phyloP scores from a whole-genome alignment of 2,888 invertebrate species.

The Horisme vitalbata region DNA sequence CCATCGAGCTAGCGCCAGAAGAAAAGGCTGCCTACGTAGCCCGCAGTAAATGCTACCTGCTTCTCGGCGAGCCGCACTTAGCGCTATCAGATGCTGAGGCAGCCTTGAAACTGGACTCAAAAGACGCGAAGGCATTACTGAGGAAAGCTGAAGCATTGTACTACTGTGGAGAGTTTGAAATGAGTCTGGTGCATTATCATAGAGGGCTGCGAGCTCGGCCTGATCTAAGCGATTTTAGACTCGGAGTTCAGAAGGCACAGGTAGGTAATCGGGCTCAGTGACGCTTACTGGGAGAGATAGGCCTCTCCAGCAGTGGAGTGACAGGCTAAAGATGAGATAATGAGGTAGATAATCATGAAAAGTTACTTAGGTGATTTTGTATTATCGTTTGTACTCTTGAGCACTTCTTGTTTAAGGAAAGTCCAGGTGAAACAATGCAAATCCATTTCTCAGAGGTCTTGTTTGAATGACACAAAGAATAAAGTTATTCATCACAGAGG shows the following conservation, averaged over 20 bases:
- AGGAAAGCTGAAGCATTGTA: slow-evolving; percentile 97
- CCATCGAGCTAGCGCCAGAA: slow-evolving; percentile 91
- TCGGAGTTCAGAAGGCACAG: slow-evolving; percentile 95
- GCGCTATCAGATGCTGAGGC: slow-evolving; percentile 93
- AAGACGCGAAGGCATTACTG: slow-evolving; percentile 85
- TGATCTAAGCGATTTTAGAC: slow-evolving; percentile 89
- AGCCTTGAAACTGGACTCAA: slow-evolving; percentile 88
- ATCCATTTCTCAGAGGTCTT: no score
- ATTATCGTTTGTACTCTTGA: no score
- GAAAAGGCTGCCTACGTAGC: slow-evolving; percentile 94
- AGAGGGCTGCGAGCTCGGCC: slow-evolving; percentile 92
- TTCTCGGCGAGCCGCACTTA: slow-evolving; percentile 91
- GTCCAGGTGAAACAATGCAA: no score
- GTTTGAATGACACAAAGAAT: no score
- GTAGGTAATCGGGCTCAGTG: no score
- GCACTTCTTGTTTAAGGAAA: no score
- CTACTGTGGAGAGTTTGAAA: slow-evolving; percentile 95
- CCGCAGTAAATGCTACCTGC: slow-evolving; percentile 93
- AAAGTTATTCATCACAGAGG: no score
- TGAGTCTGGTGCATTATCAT: slow-evolving; percentile 95
- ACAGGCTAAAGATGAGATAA: no score
- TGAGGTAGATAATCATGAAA: no score
- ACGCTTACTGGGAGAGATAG: no score
- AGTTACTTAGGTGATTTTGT: no score
- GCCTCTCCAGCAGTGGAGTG: no score